Evolutionary conservation across 1,140 invertebrate species (phyloP).

Genomic region (Brachionus manjavacas): DNA sequence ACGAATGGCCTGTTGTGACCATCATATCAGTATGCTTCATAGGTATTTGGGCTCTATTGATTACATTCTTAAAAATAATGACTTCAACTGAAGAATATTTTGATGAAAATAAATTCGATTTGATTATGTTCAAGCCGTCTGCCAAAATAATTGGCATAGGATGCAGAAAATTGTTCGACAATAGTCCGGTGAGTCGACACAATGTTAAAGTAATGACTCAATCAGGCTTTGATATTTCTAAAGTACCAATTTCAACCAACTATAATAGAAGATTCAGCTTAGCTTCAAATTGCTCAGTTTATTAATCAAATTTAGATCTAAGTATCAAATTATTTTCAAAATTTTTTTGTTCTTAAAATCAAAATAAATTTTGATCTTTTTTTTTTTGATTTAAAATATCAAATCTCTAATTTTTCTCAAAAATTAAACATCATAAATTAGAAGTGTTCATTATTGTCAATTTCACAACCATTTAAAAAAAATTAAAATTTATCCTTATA

Average conservation of each 20-base stretch:
- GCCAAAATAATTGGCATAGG: background rate
- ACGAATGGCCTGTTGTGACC: background rate
- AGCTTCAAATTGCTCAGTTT: background rate
- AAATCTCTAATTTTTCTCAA: background rate
- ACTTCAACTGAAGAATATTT: background rate
- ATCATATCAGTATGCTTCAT: constrained; percentile 15
- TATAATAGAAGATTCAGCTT: background rate
- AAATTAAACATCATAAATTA: background rate
- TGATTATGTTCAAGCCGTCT: constrained; percentile 2
- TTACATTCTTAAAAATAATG: background rate
- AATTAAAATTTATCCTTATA: background rate
- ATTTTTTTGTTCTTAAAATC: background rate
- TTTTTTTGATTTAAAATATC: background rate
- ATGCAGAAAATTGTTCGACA: background rate
- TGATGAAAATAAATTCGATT: constrained; percentile 19
- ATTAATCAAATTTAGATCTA: background rate
- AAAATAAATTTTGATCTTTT: background rate
- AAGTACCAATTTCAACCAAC: background rate
- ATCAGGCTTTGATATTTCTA: constrained; percentile 7
- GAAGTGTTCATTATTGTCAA: background rate
- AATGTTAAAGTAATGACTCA: background rate
- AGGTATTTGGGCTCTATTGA: background rate
- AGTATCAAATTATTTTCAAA: background rate
- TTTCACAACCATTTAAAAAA: background rate
- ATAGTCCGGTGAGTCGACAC: background rate